Percentiles rank a stretch among this genome's conserved stretches.
phyloP scores from a whole-genome alignment of 1,140 invertebrate genomes.

The Magallana ariakensis region DNA sequence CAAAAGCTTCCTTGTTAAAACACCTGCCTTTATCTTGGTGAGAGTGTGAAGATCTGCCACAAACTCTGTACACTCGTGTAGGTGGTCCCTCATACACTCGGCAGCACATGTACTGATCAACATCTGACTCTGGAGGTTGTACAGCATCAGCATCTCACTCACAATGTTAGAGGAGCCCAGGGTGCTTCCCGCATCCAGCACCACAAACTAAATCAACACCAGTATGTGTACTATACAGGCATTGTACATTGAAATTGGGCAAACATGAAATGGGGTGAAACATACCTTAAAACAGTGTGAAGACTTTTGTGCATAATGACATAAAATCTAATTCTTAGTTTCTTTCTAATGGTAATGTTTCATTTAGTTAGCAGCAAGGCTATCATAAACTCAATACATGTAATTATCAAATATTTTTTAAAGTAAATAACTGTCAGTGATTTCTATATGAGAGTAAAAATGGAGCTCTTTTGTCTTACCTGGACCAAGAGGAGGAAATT shows the following conservation, averaged over 20 bases:
- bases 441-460: too few relatives aligned
- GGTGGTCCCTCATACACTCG: slow-evolving; percentile 94
- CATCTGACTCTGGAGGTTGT: slow-evolving; percentile 75
- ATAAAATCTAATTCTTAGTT: too few relatives aligned
- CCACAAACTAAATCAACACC: slow-evolving; percentile 78
- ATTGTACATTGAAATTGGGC: too few relatives aligned
- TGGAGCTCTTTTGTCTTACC: slow-evolving; percentile 75
- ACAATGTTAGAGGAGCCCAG: slow-evolving; percentile 84
- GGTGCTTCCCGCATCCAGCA: slow-evolving; percentile 89
- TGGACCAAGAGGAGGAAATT: slow-evolving; percentile 96
- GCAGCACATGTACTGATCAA: slow-evolving; percentile 89
- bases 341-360: too few relatives aligned
- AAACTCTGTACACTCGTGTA: slow-evolving; percentile 97
- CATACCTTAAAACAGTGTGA: too few relatives aligned
- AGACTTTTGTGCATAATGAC: too few relatives aligned
- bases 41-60: slow-evolving; percentile 97
- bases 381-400: too few relatives aligned
- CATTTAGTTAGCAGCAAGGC: too few relatives aligned
- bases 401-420: too few relatives aligned
- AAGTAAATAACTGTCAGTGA: too few relatives aligned
- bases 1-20: neutral
- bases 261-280: too few relatives aligned
- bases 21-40: slow-evolving; percentile 94
- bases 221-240: too few relatives aligned
- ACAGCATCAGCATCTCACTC: slow-evolving; percentile 70